Conservation (phyloP, 1,140 invertebrate species). For the Drosophila suzukii region DNA sequence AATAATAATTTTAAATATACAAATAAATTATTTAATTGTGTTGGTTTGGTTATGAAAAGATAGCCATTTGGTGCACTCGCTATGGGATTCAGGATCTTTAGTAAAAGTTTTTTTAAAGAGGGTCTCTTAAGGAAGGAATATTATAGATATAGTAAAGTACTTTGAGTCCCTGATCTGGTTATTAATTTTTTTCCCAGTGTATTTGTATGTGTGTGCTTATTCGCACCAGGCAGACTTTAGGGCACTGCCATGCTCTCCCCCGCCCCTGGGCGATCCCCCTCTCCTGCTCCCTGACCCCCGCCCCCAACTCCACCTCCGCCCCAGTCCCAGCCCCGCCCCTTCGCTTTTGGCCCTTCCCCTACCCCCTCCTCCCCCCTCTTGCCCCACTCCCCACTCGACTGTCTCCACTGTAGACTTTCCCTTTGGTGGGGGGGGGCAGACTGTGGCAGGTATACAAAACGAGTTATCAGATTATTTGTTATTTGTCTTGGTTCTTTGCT, state of each 20-base stretch:
- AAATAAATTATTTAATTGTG: too few species aligned
- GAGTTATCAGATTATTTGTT: conserved; percentile 84
- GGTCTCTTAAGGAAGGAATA: too few species aligned
- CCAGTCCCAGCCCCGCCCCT: not conserved
- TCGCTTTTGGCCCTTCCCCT: not conserved
- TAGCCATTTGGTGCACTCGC: too few species aligned
- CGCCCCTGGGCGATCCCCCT: conserved; percentile 11
- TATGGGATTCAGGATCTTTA: too few species aligned
- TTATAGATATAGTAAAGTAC: too few species aligned
- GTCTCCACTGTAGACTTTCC: conserved; percentile 68
- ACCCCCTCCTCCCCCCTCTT: not conserved
- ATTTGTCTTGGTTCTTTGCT: conserved; percentile 69
- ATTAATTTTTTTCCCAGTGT: not conserved
- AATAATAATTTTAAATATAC: too few species aligned
- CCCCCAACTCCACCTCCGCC: not conserved
- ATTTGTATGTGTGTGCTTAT: conserved; percentile 29
- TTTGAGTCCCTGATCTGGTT: not conserved
- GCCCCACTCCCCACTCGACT: conserved; percentile 9
- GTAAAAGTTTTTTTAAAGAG: too few species aligned
- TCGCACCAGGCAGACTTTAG: conserved; percentile 77
- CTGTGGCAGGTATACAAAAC: conserved; percentile 76
- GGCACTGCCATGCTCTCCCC: conserved; percentile 59
- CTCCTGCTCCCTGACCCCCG: not conserved
- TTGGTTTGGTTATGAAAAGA: too few species aligned
- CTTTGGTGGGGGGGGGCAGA: conserved; percentile 56